These are phyloP conservation scores for Halcyon smyrnensis DNA, from an alignment of 2,797 vertebrate genomes.

Conservation along the genomic window DNA sequence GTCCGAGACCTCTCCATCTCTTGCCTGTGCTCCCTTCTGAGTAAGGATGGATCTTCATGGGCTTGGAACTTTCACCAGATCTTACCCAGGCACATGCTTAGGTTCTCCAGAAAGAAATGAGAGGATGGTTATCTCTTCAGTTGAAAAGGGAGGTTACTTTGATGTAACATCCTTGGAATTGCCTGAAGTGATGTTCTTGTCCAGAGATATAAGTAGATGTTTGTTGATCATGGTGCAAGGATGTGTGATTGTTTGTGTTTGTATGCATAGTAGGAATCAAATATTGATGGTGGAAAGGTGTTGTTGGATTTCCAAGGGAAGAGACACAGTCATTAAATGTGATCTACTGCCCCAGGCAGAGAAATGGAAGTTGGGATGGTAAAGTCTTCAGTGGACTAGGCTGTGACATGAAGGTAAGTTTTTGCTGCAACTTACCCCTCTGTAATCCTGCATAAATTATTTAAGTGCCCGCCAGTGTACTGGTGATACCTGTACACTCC, in stretches of 20 bases:
- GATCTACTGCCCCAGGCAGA: background rate
- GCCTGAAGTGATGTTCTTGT: background rate
- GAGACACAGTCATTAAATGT: background rate
- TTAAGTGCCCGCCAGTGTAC: background rate
- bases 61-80: background rate
- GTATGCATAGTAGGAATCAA: background rate
- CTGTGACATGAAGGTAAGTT: conserved; percentile 54
- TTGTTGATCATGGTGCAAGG: background rate
- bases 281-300: background rate
- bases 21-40: background rate
- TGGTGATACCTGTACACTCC: background rate
- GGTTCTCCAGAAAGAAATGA: background rate
- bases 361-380: background rate
- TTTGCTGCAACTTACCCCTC: background rate
- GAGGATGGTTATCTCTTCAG: background rate
- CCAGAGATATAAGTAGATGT: conserved; percentile 15
- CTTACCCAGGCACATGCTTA: background rate
- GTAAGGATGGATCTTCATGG: background rate
- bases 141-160: background rate
- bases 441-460: background rate
- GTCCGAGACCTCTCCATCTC: background rate
- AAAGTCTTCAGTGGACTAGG: background rate
- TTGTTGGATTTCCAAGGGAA: background rate
- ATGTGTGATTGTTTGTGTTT: background rate
- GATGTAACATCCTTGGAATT: background rate